Conservation (phyloP, 2,113 vertebrate genomes). For the Castor canadensis region DNA sequence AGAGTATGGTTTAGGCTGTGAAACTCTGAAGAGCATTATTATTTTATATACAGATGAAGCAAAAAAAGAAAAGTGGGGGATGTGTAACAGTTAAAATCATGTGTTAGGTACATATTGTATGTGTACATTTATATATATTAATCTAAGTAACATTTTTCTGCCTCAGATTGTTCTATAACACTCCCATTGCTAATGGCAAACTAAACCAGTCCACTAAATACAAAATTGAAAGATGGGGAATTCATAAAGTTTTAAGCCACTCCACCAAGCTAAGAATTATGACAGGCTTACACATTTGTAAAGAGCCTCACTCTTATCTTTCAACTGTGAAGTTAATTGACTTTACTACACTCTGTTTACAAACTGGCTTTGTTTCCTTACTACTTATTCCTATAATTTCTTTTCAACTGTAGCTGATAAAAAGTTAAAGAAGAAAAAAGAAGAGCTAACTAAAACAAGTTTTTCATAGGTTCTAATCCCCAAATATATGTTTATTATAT, state of each 20-base stretch:
- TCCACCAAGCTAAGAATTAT: neutral
- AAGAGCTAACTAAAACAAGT: neutral
- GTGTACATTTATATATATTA: neutral
- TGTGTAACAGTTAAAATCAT: neutral
- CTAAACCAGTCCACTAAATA: neutral
- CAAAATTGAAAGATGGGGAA: neutral
- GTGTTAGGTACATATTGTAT: neutral
- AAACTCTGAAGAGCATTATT: neutral
- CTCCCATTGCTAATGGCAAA: neutral
- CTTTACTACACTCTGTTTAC: neutral
- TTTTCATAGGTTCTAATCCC: too few relatives aligned
- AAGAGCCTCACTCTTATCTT: neutral
- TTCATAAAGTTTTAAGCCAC: neutral
- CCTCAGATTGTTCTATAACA: neutral
- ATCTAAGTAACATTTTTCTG: neutral
- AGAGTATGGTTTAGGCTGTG: neutral
- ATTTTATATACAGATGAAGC: neutral
- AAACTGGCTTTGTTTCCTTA: neutral
- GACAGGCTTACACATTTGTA: neutral
- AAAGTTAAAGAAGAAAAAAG: neutral
- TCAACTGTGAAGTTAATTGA: neutral
- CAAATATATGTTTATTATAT: neutral
- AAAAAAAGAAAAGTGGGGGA: neutral
- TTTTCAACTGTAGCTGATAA: neutral
- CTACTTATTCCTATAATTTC: neutral